These are phyloP conservation scores for Bicyclus anynana DNA, from an alignment of 1,140 invertebrate genomes.

Conservation along the genomic window DNA sequence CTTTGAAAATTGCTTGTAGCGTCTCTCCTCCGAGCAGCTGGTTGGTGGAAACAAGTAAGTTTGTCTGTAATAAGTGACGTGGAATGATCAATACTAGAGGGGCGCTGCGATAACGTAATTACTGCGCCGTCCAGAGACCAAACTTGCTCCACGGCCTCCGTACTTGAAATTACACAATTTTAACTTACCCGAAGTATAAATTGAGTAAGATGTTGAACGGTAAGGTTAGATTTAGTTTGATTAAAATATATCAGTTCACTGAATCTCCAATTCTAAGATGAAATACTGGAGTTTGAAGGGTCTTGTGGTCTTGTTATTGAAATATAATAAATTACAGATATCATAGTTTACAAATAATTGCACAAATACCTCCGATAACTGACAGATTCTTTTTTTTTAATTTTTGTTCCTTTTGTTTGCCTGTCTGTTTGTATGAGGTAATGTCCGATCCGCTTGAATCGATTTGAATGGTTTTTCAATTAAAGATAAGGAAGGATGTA, in stretches of 20 bases:
- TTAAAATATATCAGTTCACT: background rate
- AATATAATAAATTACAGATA: too few relatives aligned
- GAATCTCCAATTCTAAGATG: too few relatives aligned
- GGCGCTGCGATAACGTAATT: background rate
- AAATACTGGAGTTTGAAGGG: too few relatives aligned
- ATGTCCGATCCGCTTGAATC: too few relatives aligned
- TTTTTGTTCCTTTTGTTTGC: too few relatives aligned
- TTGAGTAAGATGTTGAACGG: background rate
- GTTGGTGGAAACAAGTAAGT: background rate
- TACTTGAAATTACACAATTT: background rate
- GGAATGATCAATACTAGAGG: slow-evolving; percentile 2
- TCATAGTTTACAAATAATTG: too few relatives aligned
- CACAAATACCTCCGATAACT: too few relatives aligned
- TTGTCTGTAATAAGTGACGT: background rate
- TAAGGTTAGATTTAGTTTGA: background rate
- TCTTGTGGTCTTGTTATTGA: too few relatives aligned
- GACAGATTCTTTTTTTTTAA: too few relatives aligned
- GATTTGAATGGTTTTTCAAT: too few relatives aligned
- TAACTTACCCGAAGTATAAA: slow-evolving; percentile 3
- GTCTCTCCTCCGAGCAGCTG: background rate
- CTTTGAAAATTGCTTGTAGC: background rate
- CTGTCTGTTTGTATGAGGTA: too few relatives aligned
- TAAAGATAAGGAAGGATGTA: too few relatives aligned
- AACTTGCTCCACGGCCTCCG: background rate
- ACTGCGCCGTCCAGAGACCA: background rate